Percentiles rank a stretch among this genome's conserved stretches.
phyloP scores from a whole-genome alignment of 2,888 invertebrate genomes.

The Flexamia atlantica region DNA sequence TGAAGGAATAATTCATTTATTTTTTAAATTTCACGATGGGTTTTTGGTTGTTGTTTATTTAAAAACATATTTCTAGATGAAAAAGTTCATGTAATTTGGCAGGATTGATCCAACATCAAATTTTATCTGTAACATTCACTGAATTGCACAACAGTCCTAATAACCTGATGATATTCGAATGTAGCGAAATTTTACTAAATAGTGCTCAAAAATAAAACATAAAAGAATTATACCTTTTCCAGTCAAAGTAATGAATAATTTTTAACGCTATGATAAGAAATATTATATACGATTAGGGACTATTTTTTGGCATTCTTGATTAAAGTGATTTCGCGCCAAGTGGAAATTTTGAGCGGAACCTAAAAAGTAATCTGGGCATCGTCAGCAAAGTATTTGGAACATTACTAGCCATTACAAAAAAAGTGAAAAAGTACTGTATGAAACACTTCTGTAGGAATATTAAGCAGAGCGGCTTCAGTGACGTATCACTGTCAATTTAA shows the following conservation, averaged over 20 bases:
- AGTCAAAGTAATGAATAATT: background rate
- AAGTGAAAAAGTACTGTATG: too few species aligned
- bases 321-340: background rate
- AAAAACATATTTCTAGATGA: background rate
- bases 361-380: conserved; percentile 2
- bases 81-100: too few species aligned
- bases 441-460: too few species aligned
- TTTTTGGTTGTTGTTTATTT: too few species aligned
- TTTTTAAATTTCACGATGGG: background rate
- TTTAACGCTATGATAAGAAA: background rate
- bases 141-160: too few species aligned
- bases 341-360: background rate
- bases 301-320: background rate
- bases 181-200: background rate
- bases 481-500: too few species aligned
- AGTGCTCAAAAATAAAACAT: background rate
- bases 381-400: background rate
- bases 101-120: too few species aligned
- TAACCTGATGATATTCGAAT: too few species aligned
- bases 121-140: background rate
- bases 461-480: too few species aligned
- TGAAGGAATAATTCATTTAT: background rate
- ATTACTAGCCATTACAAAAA: background rate
- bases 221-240: background rate
- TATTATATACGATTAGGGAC: background rate